Conservation (phyloP, 2,888 invertebrate genomes). For the Andrena bucephala region DNA sequence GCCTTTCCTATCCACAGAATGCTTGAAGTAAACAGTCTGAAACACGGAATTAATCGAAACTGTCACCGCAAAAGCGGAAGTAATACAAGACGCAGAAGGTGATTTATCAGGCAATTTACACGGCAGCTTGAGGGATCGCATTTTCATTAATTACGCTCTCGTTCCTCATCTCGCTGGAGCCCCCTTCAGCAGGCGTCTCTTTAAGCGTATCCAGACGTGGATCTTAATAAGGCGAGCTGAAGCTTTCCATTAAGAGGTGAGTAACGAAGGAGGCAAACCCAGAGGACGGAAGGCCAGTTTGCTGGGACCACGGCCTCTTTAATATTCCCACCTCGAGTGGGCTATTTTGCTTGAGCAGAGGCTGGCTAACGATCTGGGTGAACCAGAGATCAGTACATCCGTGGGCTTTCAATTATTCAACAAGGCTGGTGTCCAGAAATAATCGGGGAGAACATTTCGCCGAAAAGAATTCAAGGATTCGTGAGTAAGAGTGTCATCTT, state of each 20-base stretch:
- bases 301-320: constrained; percentile 19
- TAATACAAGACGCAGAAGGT: background rate
- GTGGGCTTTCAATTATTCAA: background rate
- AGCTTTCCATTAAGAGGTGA: constrained; percentile 37
- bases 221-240: constrained; percentile 29
- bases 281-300: background rate
- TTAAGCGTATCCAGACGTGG: constrained; percentile 28
- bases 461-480: background rate
- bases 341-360: background rate
- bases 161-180: background rate
- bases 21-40: background rate
- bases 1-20: background rate
- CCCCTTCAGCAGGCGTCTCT: background rate
- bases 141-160: constrained; percentile 51
- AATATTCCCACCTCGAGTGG: constrained; percentile 27
- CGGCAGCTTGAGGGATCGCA: constrained; percentile 10
- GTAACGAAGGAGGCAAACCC: background rate
- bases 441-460: background rate
- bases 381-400: background rate
- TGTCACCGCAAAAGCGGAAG: constrained; percentile 5
- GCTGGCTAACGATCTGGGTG: constrained; percentile 9
- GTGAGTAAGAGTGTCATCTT: background rate
- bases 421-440: too few species aligned
- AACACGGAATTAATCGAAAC: background rate
- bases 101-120: constrained; percentile 32